These are phyloP conservation scores for Xiphophorus hellerii DNA, from an alignment of 2,113 vertebrate genomes.

Conservation along the genomic window DNA sequence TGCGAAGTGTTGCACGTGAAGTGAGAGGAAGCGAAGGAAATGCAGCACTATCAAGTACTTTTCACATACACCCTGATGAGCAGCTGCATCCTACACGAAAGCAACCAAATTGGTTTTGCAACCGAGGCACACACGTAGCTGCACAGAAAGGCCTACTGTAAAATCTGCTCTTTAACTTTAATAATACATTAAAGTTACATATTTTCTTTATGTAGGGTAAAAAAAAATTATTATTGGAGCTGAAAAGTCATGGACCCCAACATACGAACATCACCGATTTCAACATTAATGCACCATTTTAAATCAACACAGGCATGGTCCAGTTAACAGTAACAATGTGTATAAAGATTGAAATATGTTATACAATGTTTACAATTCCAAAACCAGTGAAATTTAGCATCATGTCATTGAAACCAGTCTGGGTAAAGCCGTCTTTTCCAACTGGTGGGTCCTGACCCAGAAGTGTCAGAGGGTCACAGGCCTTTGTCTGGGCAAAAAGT, in stretches of 20 bases:
- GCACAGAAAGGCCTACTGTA: background rate
- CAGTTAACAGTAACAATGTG: too few species aligned
- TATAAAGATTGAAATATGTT: background rate
- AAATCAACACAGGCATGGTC: background rate
- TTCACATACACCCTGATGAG: conserved; percentile 13
- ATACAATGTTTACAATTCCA: background rate
- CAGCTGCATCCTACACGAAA: conserved; percentile 4
- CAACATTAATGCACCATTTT: background rate
- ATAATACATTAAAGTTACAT: background rate
- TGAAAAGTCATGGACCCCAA: background rate
- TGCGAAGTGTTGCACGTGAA: conserved; percentile 28
- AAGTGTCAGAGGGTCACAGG: too few species aligned
- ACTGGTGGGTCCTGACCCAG: too few species aligned
- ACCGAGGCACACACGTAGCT: background rate
- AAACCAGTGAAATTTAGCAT: background rate
- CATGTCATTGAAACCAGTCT: too few species aligned
- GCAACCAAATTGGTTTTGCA: background rate
- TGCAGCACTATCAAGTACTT: background rate
- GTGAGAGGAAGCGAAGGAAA: conserved; percentile 6
- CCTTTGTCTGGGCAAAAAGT: background rate
- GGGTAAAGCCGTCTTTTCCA: too few species aligned
- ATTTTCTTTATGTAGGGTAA: background rate
- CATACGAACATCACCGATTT: background rate
- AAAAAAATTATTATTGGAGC: background rate
- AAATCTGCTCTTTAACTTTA: background rate